Conservation (phyloP, 2,113 vertebrate species). For the Dromas ardeola region DNA sequence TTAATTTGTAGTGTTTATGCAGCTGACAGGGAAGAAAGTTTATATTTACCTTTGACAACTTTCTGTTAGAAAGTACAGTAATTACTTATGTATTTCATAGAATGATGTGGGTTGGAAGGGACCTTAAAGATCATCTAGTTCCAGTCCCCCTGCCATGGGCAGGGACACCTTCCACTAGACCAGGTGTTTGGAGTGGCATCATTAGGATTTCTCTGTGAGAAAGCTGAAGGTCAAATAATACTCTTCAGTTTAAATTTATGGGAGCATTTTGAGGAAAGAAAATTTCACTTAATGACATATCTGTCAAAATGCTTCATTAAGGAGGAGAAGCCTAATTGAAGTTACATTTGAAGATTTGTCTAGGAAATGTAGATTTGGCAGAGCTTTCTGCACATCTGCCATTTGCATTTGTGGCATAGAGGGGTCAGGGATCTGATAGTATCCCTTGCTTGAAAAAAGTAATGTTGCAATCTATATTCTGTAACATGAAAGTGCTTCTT, state of each 20-base stretch:
- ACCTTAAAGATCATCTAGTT: not conserved
- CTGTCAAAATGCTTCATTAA: not conserved
- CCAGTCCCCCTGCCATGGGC: not conserved
- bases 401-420: not conserved
- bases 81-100: not conserved
- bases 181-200: not conserved
- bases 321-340: not conserved
- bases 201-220: not conserved
- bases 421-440: not conserved
- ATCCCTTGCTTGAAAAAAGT: not conserved
- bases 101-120: not conserved
- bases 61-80: not conserved
- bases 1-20: not conserved
- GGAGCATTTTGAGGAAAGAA: not conserved
- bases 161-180: not conserved
- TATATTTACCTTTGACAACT: not conserved
- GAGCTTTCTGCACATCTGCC: not conserved
- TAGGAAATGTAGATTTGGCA: not conserved
- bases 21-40: constrained; percentile 18
- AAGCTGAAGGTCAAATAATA: not conserved
- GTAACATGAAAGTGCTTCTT: constrained; percentile 74
- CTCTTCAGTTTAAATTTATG: not conserved
- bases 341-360: not conserved
- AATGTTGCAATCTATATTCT: constrained; percentile 20
- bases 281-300: not conserved